Evolutionary conservation across 1,140 invertebrate genomes (phyloP).

Genomic region (Cyclargus thomasi): DNA sequence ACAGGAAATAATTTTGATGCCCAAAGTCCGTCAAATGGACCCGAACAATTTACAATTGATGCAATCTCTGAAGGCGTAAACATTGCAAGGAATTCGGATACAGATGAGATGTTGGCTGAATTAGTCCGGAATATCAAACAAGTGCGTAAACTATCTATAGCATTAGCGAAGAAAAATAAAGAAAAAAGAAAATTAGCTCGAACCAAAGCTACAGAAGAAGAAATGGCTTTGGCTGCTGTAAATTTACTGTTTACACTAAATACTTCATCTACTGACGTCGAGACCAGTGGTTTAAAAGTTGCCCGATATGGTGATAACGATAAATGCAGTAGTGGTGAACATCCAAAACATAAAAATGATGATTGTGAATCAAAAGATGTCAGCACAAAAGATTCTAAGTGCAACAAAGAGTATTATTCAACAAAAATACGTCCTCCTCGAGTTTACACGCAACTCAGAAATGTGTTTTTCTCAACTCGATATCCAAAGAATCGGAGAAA

Average conservation of each 20-base stretch:
- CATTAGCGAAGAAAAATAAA: neutral
- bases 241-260: neutral
- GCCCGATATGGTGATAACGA: neutral
- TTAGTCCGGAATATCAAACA: constrained; percentile 28
- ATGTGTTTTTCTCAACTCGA: neutral
- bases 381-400: neutral
- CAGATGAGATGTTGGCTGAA: neutral
- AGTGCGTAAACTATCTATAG: constrained; percentile 37
- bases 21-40: neutral
- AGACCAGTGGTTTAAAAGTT: neutral
- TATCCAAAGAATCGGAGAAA: neutral
- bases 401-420: neutral
- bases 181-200: constrained; percentile 16
- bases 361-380: neutral
- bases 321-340: neutral
- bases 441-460: neutral
- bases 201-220: neutral
- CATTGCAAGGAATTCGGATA: neutral
- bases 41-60: neutral
- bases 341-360: neutral
- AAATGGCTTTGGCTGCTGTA: neutral
- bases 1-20: neutral
- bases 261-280: neutral
- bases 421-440: neutral
- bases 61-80: neutral